A percentile compares a stretch with the other conserved stretches of the same genome.
phyloP scores from a whole-genome alignment of 2,888 invertebrate species.

The Microctonus brassicae region DNA sequence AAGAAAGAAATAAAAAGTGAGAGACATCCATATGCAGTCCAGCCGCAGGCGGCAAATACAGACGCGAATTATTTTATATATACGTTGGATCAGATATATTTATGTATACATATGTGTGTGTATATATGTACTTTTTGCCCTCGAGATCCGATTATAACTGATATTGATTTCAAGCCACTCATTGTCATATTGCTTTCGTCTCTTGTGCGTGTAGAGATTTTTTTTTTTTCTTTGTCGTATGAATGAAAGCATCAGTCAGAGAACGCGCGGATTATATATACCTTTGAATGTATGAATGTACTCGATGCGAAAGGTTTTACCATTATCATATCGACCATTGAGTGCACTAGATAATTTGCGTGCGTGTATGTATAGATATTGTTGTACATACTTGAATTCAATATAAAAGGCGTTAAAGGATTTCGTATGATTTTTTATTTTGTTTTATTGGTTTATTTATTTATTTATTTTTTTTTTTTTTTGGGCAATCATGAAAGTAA shows the following conservation, averaged over 20 bases:
- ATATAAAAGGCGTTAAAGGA: neutral
- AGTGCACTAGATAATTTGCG: neutral
- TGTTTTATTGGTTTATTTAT: neutral
- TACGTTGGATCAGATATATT: neutral
- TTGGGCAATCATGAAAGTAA: neutral
- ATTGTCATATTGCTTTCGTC: conserved; percentile 32
- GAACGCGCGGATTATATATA: conserved; percentile 18
- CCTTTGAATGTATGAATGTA: neutral
- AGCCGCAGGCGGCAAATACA: conserved; percentile 23
- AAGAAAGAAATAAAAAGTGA: conserved; percentile 7
- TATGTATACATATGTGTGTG: neutral
- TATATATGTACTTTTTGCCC: conserved; percentile 7
- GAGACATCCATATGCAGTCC: conserved; percentile 33
- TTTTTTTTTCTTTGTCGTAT: conserved; percentile 28
- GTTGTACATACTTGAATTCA: neutral
- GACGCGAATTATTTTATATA: too few relatives aligned
- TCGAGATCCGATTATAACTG: conserved; percentile 34
- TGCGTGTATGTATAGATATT: neutral
- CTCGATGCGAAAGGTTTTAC: neutral
- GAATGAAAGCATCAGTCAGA: conserved; percentile 13
- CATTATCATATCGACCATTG: neutral
- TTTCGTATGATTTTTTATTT: neutral
- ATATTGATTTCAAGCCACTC: conserved; percentile 36
- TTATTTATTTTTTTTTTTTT: neutral
- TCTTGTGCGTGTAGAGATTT: conserved; percentile 1